phyloP scores from a whole-genome alignment of 2,113 vertebrate species.

The Cygnus atratus region DNA sequence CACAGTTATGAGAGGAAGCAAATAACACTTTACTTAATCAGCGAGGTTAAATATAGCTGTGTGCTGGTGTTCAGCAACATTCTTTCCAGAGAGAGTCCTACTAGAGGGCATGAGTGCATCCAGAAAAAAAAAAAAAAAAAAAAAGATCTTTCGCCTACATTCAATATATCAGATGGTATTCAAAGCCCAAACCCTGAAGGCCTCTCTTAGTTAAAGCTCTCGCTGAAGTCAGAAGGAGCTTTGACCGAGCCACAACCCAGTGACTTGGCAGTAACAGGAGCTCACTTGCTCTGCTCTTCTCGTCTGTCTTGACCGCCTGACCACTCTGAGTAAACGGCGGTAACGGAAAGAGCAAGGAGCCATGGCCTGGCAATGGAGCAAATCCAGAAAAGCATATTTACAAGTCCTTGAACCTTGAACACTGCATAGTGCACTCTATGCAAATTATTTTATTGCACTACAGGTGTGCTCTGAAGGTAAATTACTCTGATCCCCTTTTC shows the following conservation, averaged over 20 bases:
- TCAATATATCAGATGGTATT: neutral
- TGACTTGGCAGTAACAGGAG: neutral
- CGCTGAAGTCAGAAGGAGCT: neutral
- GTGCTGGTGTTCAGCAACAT: neutral
- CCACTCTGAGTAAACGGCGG: neutral
- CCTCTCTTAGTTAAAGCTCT: neutral
- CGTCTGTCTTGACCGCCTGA: neutral
- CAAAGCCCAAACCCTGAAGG: neutral
- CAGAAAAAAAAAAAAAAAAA: neutral
- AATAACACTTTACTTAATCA: neutral
- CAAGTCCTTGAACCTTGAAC: conserved; percentile 62
- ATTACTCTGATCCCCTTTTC: conserved; percentile 3
- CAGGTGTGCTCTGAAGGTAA: conserved; percentile 46
- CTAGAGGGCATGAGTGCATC: neutral
- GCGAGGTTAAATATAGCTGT: neutral
- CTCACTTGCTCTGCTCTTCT: neutral
- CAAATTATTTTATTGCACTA: conserved; percentile 59
- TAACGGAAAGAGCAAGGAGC: neutral
- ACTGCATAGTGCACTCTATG: neutral
- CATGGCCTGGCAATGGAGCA: neutral
- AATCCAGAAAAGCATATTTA: conserved; percentile 51
- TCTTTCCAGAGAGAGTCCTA: neutral
- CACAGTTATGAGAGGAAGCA: neutral
- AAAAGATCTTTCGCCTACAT: neutral
- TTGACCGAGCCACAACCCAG: neutral